Conservation (phyloP, 1,140 invertebrate species). For the Octopus bimaculoides region DNA sequence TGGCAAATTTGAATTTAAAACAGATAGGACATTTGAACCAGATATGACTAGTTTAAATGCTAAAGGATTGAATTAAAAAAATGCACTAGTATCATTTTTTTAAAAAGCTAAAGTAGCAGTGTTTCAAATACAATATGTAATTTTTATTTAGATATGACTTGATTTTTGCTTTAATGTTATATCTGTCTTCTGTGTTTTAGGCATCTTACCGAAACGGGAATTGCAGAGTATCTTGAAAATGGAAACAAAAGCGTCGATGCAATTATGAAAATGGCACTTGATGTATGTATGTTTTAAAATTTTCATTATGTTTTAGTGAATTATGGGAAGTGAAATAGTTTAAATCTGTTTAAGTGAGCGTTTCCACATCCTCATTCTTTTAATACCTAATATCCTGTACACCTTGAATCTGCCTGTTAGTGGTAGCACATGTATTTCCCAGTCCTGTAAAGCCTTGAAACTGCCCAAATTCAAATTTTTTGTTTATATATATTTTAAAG, state of each 20-base stretch:
- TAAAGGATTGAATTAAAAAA: too few relatives aligned
- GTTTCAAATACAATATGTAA: too few relatives aligned
- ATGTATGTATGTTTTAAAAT: conserved; percentile 65
- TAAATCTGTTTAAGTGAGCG: background rate
- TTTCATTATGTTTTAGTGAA: background rate
- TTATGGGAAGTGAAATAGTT: background rate
- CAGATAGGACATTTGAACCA: too few relatives aligned
- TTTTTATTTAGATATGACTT: too few relatives aligned
- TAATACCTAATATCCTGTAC: background rate
- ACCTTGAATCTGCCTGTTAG: background rate
- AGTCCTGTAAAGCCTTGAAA: background rate
- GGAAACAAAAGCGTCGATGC: conserved; percentile 65
- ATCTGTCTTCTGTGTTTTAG: conserved; percentile 32
- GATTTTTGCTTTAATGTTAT: background rate
- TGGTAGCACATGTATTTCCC: background rate
- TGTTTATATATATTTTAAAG: too few relatives aligned
- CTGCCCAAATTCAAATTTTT: background rate
- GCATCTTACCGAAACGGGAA: conserved; percentile 62
- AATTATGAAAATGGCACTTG: conserved; percentile 68
- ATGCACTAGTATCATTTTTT: too few relatives aligned
- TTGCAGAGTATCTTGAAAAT: conserved; percentile 68
- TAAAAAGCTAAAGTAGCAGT: too few relatives aligned
- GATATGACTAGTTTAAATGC: too few relatives aligned
- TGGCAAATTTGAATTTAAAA: too few relatives aligned
- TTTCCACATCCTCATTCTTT: background rate